Base-by-base conservation (phyloP, 2,113 vertebrate genomes). In the Bubalus kerabau region DNA sequence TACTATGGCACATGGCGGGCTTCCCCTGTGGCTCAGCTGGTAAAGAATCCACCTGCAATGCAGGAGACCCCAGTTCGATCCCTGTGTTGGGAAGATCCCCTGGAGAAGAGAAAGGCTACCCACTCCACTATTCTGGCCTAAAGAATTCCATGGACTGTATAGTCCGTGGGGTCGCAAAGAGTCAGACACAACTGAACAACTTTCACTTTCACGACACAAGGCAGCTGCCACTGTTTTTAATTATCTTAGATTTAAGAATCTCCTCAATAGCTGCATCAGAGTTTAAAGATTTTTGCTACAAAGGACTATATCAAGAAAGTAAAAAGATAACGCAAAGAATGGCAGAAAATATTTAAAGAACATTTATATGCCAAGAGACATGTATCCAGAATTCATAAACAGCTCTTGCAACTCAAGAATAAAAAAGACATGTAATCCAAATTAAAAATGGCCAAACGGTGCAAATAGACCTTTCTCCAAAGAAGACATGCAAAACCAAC, bases 1-100 rank as follows among this genome's bases (percentile, higher is more conserved):
- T 6, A 5, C 15, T 8, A 0, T 5, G 28, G 36, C 64, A 7
- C 5, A 3, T 7, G 7, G 43, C 1, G 0, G 62, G 62, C 32
- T 19, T 67, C 32, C 62, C 62, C 19, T 2, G 32, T 4, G 32
- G 62, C 32, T 19, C 62, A 67, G 32, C 16, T n/a, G 32, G 62
- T 2, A n/a, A 67, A n/a, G 62, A 67, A 67, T 19, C 62, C 16
- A 0, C 62, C 16, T 67, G 62, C 62, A 67, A 5, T 67, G 32
- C 62, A n/a, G 32, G 32, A n/a, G 32, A 67, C 7, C 30, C 62
- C 0, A 1, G 62, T n/a, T n/a, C 7, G 0, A 67, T 9, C 62
- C 62, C 32, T 67, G 62, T 19, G 62, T n/a, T n/a, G 32, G 62
- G 32, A n/a, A 64, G 62, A 64, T n/a, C 32, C 62, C 62, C 62